These are phyloP conservation scores for Lithosia quadra DNA, from an alignment of 2,888 invertebrate genomes.

Conservation along the genomic window DNA sequence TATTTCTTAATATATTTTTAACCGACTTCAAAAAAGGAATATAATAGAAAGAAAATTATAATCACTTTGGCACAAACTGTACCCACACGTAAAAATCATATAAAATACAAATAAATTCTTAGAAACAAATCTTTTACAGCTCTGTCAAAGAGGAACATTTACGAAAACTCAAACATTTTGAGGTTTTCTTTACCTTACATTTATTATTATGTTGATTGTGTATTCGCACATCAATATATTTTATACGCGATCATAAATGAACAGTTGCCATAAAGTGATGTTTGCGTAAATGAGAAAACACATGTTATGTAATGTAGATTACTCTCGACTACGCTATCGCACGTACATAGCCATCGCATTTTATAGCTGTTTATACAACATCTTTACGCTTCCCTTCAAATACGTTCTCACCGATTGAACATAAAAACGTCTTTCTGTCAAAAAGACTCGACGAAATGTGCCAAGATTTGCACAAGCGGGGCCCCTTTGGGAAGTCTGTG, in stretches of 20 bases:
- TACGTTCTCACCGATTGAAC: slow-evolving; percentile 66
- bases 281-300: slow-evolving; percentile 34
- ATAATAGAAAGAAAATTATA: too few relatives aligned
- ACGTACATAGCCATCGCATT: slow-evolving; percentile 38
- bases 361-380: slow-evolving; percentile 58
- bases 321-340: slow-evolving; percentile 34
- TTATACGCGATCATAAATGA: slow-evolving; percentile 37
- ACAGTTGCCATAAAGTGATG: slow-evolving; percentile 37
- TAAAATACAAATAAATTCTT: neutral
- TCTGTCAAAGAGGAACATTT: slow-evolving; percentile 9
- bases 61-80: neutral
- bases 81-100: neutral
- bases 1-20: neutral
- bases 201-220: slow-evolving; percentile 40
- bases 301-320: slow-evolving; percentile 38
- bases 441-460: slow-evolving; percentile 64
- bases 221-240: slow-evolving; percentile 38
- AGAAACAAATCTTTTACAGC: slow-evolving; percentile 1
- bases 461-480: slow-evolving; percentile 68
- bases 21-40: too few relatives aligned
- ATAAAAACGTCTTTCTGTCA: slow-evolving; percentile 68
- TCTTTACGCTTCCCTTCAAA: slow-evolving; percentile 59
- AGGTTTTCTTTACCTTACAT: slow-evolving; percentile 30
- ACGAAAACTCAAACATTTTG: slow-evolving; percentile 17
- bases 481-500: slow-evolving; percentile 57